These are phyloP conservation scores for Pelosia muscerda DNA, from an alignment of 2,888 invertebrate species.

Conservation along the genomic window DNA sequence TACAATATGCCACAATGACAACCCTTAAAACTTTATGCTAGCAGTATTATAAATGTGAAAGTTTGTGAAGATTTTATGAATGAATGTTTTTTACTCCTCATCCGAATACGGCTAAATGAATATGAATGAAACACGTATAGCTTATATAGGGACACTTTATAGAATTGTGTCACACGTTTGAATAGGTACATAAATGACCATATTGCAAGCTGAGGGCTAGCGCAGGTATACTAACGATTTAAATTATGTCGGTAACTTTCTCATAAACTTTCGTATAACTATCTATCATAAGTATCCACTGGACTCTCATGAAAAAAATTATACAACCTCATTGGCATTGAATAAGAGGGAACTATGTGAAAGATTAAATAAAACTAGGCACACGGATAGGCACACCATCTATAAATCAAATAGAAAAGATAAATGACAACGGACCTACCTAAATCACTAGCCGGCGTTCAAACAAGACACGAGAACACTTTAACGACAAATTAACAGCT, in stretches of 20 bases:
- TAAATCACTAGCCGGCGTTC: constrained; percentile 60
- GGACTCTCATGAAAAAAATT: not conserved
- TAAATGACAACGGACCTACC: constrained; percentile 34
- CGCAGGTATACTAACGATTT: not conserved
- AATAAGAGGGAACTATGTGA: not conserved
- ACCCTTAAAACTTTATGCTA: constrained; percentile 46
- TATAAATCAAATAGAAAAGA: constrained; percentile 29
- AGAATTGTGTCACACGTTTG: too few species aligned
- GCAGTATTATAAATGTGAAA: not conserved
- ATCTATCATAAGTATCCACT: not conserved
- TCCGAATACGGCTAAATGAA: too few species aligned
- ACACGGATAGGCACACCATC: not conserved
- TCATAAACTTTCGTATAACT: not conserved
- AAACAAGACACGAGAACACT: constrained; percentile 63
- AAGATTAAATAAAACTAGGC: not conserved
- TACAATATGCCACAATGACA: constrained; percentile 61
- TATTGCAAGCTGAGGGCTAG: not conserved
- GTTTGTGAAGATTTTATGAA: too few species aligned
- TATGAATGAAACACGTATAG: too few species aligned
- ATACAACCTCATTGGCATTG: not conserved
- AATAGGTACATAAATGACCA: not conserved
- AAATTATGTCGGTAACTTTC: not conserved
- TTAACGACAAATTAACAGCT: constrained; percentile 73
- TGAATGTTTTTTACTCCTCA: not conserved
- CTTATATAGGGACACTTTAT: too few species aligned